These are phyloP conservation scores for Patiria miniata DNA, from an alignment of 35 echinoderm and acorn worm genomes.

Conservation along the genomic window DNA sequence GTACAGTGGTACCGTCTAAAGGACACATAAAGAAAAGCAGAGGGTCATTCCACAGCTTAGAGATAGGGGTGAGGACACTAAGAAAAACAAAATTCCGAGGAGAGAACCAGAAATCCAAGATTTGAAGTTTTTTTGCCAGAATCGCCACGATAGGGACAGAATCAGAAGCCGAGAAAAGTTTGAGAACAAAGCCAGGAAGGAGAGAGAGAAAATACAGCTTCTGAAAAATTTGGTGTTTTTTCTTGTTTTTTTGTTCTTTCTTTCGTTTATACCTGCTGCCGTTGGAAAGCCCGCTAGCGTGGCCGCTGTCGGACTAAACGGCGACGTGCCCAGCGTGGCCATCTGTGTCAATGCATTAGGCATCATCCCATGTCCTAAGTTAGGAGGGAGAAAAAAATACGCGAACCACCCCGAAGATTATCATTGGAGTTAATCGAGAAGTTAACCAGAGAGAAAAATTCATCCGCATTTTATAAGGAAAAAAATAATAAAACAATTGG, in stretches of 20 bases:
- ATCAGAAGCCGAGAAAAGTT: conserved; percentile 6
- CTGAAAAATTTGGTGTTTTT: not conserved
- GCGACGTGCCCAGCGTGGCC: not conserved
- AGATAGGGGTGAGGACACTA: not conserved
- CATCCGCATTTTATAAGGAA: no score
- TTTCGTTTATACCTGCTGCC: conserved; percentile 30
- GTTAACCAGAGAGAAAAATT: no score
- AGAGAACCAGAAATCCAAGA: not conserved
- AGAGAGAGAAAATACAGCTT: not conserved
- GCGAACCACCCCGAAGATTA: not conserved
- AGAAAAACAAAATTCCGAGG: not conserved
- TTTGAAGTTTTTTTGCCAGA: not conserved
- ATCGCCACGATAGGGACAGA: no score
- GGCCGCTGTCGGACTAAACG: conserved; percentile 24
- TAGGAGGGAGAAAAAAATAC: not conserved
- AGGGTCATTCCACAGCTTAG: not conserved
- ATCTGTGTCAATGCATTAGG: conserved; percentile 15
- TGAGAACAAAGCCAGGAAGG: not conserved
- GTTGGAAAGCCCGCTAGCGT: conserved; percentile 43
- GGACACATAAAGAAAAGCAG: not conserved
- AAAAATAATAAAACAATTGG: no score
- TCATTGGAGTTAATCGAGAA: not conserved
- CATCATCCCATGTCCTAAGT: conserved; percentile 5
- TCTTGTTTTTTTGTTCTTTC: not conserved
- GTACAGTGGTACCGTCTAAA: not conserved